Evolutionary conservation across 2,888 invertebrate species (phyloP).

Genomic region (Lasioglossum leucozonium): DNA sequence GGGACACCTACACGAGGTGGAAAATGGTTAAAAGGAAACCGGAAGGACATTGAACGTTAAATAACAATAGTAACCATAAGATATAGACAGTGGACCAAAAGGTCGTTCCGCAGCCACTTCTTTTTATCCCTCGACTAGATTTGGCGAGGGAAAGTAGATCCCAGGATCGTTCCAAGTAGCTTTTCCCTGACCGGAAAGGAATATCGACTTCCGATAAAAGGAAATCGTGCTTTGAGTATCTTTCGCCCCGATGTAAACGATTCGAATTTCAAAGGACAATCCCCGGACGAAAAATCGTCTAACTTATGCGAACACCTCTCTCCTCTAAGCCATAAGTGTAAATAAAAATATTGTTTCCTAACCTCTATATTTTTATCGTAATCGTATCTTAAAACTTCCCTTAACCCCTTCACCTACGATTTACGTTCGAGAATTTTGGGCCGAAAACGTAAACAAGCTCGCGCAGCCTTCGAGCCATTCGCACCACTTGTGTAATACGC

Average conservation of each 20-base stretch:
- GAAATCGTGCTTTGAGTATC: conserved; percentile 76
- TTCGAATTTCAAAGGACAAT: conserved; percentile 64
- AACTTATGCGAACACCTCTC: conserved; percentile 43
- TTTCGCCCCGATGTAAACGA: conserved; percentile 74
- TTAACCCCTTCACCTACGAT: too few relatives aligned
- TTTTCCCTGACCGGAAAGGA: conserved; percentile 71
- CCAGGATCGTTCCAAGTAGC: conserved; percentile 64
- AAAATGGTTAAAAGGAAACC: conserved; percentile 29
- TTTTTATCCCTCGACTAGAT: conserved; percentile 54
- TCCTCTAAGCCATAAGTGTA: not conserved
- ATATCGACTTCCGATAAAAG: conserved; percentile 80
- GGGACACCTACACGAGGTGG: not conserved
- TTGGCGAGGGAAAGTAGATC: conserved; percentile 60
- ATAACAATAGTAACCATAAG: conserved; percentile 54
- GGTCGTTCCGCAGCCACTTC: conserved; percentile 44
- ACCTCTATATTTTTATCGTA: not conserved
- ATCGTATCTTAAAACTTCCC: not conserved
- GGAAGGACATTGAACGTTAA: conserved; percentile 49
- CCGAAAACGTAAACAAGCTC: too few relatives aligned
- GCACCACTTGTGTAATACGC: too few relatives aligned
- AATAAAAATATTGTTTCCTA: not conserved
- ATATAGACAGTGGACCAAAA: conserved; percentile 46
- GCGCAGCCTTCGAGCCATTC: too few relatives aligned
- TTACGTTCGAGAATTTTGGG: too few relatives aligned
- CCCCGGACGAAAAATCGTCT: conserved; percentile 50